Evolutionary conservation across 1,140 invertebrate genomes (phyloP).

Genomic region (Heliconius himera): DNA sequence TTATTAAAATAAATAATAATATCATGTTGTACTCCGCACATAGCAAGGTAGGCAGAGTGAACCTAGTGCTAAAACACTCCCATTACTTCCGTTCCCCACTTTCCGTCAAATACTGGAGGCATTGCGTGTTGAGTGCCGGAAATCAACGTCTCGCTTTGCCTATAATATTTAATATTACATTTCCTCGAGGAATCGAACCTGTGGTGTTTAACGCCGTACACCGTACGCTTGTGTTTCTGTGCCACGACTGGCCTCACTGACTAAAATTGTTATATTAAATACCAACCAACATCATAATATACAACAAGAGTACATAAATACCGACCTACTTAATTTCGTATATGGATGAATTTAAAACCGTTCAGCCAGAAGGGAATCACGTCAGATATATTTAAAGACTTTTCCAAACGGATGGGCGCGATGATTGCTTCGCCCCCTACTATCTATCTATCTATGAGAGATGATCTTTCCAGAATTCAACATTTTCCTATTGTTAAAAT

Average conservation of each 20-base stretch:
- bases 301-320: not conserved
- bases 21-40: not conserved
- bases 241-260: not conserved
- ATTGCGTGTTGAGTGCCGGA: not conserved
- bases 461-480: not conserved
- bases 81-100: not conserved
- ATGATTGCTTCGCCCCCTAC: constrained; percentile 2
- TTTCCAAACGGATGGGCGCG: not conserved
- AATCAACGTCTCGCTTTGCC: no score
- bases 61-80: not conserved
- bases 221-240: not conserved
- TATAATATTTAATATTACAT: not conserved
- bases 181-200: not conserved
- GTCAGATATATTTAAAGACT: constrained; percentile 13
- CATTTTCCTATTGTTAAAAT: not conserved
- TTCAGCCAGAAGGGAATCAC: not conserved
- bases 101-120: not conserved
- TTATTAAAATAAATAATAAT: no score
- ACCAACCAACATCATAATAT: not conserved
- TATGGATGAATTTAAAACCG: not conserved
- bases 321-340: not conserved
- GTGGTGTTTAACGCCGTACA: no score
- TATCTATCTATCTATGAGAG: not conserved
- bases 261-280: no score
- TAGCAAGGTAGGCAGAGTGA: not conserved